These are phyloP conservation scores for Paragorgia papillata DNA, from an alignment of 92 coral and sea anemone genomes.

Conservation along the genomic window DNA sequence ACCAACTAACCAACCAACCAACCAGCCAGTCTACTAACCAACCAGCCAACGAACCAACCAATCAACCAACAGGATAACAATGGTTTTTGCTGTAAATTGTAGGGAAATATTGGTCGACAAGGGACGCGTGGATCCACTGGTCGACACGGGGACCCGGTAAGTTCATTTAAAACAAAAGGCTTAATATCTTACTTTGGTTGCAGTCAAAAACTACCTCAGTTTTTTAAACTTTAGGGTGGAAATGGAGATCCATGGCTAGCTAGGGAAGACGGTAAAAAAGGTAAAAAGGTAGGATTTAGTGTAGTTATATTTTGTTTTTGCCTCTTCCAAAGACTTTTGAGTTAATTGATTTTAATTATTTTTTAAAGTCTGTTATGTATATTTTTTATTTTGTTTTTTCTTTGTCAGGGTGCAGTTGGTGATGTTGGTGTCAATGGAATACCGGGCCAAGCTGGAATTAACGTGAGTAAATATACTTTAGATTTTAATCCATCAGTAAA, in stretches of 20 bases:
- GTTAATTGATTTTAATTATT: too few species aligned
- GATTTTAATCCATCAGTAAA: too few species aligned
- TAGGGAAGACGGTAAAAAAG: slow-evolving; percentile 18
- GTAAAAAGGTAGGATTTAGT: slow-evolving; percentile 17
- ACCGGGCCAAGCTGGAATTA: slow-evolving; percentile 69
- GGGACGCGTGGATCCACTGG: slow-evolving; percentile 15
- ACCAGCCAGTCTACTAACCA: too few species aligned
- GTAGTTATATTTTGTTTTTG: too few species aligned
- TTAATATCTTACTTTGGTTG: background rate
- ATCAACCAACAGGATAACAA: background rate
- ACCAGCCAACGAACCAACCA: too few species aligned
- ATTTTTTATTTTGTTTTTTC: too few species aligned
- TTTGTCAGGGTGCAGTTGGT: slow-evolving; percentile 75
- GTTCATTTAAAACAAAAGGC: background rate
- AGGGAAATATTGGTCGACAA: slow-evolving; percentile 19
- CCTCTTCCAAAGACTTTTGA: too few species aligned
- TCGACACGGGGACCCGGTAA: slow-evolving; percentile 15
- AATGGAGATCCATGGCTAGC: background rate
- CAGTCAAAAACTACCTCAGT: background rate
- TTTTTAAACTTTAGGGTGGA: slow-evolving; percentile 7
- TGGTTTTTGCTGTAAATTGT: background rate
- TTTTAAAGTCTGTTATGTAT: too few species aligned
- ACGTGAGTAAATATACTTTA: too few species aligned
- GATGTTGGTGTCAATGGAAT: slow-evolving; percentile 64
- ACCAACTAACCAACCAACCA: too few species aligned